Evolutionary conservation across 1,140 invertebrate genomes (phyloP), one percentile per base, ranked within the genome.

Genomic region (Drosophila novamexicana): DNA sequence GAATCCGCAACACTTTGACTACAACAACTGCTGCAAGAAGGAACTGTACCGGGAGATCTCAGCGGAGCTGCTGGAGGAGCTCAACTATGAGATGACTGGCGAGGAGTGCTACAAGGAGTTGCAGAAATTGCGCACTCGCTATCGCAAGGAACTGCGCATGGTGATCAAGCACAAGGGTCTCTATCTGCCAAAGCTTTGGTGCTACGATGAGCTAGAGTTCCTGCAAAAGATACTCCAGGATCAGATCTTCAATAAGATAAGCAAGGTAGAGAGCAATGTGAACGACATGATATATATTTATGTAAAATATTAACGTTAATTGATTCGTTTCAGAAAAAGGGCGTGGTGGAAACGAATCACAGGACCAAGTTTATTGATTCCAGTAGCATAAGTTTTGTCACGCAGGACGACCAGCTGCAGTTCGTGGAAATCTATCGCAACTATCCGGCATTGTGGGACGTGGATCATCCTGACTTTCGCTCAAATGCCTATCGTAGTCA

Each of bases 181-280:
- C 47, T 91, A 91, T 37, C 39, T 91, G 56, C 90, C 90, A 10
- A 91, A 91, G 53, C 68, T 91, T 5, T 91, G 90, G 90, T 91
- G 90, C 50, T 91, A 88, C 45, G 90, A 91, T 53, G 77, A 91
- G 47, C 80, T 91, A 52, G 90, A 91, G 34, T 91, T 91, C 32
- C 56, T 91, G 14, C 81, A 85, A 0, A 74, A 80, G 7, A 90
- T 91, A 53, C 47, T 91, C 6, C 85, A 91, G 6, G 77, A 91
- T 9, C 90, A 91, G 40, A 82, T 91, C 49, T 85, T 74, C 14
- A 82, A 75, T 5, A 85, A 85, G 42, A 80, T 91, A 10, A 91
- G 73, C 70, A 91, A 91, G 73, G 88, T 91, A 59, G 29, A 7
- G 1, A 18, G 0, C 34, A 29, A 0, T 37, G 1, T 10, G n/a